Percentiles rank a stretch among this genome's conserved stretches.
These are phyloP conservation scores for Metalampra italica DNA, from an alignment of 2,888 invertebrate genomes.

Conservation along the genomic window DNA sequence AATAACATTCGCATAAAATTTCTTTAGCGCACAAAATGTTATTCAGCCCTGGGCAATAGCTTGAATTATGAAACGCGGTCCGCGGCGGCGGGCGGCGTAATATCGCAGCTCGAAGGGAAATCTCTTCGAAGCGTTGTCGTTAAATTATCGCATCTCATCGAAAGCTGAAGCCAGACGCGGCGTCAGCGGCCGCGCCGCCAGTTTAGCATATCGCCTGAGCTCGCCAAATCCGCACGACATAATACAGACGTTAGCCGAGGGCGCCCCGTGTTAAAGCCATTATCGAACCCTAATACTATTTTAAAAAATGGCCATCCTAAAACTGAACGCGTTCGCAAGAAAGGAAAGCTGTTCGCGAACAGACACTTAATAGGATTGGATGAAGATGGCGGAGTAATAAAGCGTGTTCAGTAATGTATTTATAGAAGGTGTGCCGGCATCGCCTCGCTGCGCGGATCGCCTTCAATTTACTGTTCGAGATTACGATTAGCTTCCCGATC, in stretches of 20 bases:
- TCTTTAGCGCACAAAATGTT: conserved; percentile 41
- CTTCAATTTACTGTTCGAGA: conserved; percentile 57
- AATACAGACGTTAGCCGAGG: conserved; percentile 53
- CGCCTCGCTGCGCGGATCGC: conserved; percentile 51
- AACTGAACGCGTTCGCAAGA: conserved; percentile 52
- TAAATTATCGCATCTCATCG: conserved; percentile 65
- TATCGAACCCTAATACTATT: conserved; percentile 72
- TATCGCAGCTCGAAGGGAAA: conserved; percentile 51
- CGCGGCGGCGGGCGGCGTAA: conserved; percentile 43
- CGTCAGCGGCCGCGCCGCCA: conserved; percentile 42
- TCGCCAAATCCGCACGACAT: conserved; percentile 53
- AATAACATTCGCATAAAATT: conserved; percentile 50
- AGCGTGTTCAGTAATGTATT: conserved; percentile 75
- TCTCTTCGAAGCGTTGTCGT: conserved; percentile 54
- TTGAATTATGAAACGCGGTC: conserved; percentile 54
- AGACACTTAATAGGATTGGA: conserved; percentile 75
- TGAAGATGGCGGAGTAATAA: conserved; percentile 74
- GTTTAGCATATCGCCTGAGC: conserved; percentile 67
- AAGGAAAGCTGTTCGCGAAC: conserved; percentile 56
- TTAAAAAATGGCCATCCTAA: conserved; percentile 69
- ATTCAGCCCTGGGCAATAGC: conserved; percentile 44
- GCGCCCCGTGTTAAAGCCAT: conserved; percentile 61
- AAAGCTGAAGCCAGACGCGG: conserved; percentile 37
- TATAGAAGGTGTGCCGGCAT: conserved; percentile 61
- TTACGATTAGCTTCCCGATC: conserved; percentile 52